Evolutionary conservation across 1,140 invertebrate genomes (phyloP).

Genomic region (Zaprionus capensis): DNA sequence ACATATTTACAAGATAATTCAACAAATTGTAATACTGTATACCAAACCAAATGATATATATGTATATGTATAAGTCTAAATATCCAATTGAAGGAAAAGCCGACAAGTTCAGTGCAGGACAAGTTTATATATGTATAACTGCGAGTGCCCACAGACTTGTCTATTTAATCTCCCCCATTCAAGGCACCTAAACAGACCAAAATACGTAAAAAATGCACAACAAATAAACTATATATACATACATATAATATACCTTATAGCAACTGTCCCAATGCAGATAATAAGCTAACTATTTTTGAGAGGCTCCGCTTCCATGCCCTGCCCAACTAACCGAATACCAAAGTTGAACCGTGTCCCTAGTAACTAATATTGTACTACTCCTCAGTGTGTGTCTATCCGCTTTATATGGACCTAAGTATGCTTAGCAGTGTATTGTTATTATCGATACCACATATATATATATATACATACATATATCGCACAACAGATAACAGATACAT

Average conservation of each 20-base stretch:
- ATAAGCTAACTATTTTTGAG: conserved; percentile 28
- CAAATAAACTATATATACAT: conserved; percentile 30
- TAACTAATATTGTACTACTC: conserved; percentile 18
- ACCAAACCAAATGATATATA: conserved; percentile 39
- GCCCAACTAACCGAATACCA: conserved; percentile 6
- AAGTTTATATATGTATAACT: background rate
- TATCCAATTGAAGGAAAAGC: conserved; percentile 10
- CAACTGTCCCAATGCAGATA: conserved; percentile 18
- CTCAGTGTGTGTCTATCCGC: conserved; percentile 8
- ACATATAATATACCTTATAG: conserved; percentile 3
- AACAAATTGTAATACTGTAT: conserved; percentile 39
- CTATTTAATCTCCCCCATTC: conserved; percentile 19
- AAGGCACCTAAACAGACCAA: conserved; percentile 56
- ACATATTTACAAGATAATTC: conserved; percentile 43
- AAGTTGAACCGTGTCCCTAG: conserved; percentile 21
- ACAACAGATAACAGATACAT: conserved; percentile 15
- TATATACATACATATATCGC: conserved; percentile 4
- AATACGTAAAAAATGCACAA: conserved; percentile 57
- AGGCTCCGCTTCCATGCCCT: background rate
- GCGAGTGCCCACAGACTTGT: conserved; percentile 4
- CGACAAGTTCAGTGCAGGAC: background rate
- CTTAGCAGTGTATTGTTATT: conserved; percentile 19
- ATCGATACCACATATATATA: background rate
- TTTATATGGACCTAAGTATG: conserved; percentile 15
- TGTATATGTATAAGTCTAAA: conserved; percentile 17